Evolutionary conservation across 2,888 invertebrate species (phyloP).

Genomic region (Acheta domesticus): DNA sequence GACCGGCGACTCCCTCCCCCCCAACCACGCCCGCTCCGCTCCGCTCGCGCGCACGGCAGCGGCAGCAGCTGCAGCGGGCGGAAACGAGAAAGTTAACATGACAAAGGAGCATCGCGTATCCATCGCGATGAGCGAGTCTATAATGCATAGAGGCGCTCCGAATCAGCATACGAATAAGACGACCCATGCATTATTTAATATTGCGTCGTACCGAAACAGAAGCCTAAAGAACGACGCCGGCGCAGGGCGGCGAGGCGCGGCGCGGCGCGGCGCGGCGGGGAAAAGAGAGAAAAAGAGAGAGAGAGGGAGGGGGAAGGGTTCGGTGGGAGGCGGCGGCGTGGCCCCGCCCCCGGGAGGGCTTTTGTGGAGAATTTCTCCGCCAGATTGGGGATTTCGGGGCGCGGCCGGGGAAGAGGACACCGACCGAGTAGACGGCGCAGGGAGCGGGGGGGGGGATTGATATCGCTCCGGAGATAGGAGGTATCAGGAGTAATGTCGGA

Average conservation of each 20-base stretch:
- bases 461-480: too few relatives aligned
- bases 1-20: too few relatives aligned
- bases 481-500: too few relatives aligned
- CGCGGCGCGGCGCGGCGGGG: background rate
- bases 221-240: background rate
- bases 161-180: constrained; percentile 18
- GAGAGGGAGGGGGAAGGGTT: background rate
- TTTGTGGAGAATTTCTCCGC: background rate
- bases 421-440: background rate
- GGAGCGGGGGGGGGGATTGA: background rate
- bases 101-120: background rate
- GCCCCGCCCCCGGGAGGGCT: background rate
- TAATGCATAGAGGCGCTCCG: background rate
- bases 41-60: background rate
- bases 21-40: too few relatives aligned
- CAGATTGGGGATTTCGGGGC: constrained; percentile 9
- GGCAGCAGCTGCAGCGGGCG: background rate
- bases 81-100: constrained; percentile 1
- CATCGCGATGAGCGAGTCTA: background rate
- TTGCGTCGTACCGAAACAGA: background rate
- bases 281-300: background rate
- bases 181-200: constrained; percentile 9
- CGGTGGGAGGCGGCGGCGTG: background rate
- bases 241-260: background rate
- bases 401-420: background rate